phyloP scores from a whole-genome alignment of 2,797 vertebrate species.

The Sparus aurata region DNA sequence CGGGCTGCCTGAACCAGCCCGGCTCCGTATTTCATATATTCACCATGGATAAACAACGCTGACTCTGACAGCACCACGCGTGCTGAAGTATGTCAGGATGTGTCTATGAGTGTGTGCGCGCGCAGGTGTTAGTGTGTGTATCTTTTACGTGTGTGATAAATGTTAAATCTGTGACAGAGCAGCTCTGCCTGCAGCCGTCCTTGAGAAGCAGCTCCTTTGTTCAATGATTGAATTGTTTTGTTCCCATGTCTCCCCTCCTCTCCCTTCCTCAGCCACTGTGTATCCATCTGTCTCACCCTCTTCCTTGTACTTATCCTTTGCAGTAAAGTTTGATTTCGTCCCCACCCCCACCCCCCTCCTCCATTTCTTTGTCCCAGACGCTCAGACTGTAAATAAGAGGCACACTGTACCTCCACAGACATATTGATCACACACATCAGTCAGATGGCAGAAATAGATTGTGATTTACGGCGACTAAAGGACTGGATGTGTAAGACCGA shows the following conservation, averaged over 20 bases:
- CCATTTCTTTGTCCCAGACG: constrained; percentile 16
- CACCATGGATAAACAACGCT: constrained; percentile 62
- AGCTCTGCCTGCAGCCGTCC: constrained; percentile 62
- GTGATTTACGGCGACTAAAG: constrained; percentile 70
- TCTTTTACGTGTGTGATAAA: constrained; percentile 51
- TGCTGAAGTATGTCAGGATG: constrained; percentile 52
- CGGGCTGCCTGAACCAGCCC: constrained; percentile 55
- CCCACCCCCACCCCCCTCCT: not conserved
- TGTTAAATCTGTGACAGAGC: constrained; percentile 59
- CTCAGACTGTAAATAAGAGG: constrained; percentile 67
- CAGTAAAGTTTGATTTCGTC: constrained; percentile 13
- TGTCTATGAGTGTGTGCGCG: constrained; percentile 25
- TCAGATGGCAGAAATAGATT: constrained; percentile 69
- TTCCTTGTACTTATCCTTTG: constrained; percentile 11
- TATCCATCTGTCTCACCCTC: constrained; percentile 24
- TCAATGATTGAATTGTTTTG: constrained; percentile 64
- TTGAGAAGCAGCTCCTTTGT: constrained; percentile 66
- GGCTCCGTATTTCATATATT: constrained; percentile 69
- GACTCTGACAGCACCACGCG: constrained; percentile 56
- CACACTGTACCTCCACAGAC: constrained; percentile 53
- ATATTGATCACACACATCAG: constrained; percentile 75
- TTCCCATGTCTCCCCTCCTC: constrained; percentile 10
- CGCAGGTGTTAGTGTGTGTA: constrained; percentile 8
- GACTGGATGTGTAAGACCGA: constrained; percentile 53
- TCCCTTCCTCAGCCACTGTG: constrained; percentile 19